phyloP scores from a whole-genome alignment of 2,888 invertebrate species.

The Polietes domitor region DNA sequence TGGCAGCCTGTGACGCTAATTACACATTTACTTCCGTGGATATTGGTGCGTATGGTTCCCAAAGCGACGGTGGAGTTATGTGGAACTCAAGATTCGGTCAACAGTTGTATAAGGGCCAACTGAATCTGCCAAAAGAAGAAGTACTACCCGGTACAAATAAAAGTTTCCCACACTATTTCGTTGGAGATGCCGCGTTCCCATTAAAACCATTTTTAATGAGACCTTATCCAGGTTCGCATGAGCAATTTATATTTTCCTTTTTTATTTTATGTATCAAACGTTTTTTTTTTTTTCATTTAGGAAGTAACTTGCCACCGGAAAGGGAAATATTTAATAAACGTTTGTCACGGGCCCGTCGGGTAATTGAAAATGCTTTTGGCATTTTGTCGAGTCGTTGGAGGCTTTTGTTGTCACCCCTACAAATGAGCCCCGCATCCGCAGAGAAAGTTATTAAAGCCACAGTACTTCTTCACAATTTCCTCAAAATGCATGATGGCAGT shows the following conservation, averaged over 20 bases:
- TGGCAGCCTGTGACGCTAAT: constrained; percentile 45
- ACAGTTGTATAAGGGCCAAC: neutral
- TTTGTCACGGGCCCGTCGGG: neutral
- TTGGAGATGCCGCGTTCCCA: constrained; percentile 26
- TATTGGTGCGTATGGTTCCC: neutral
- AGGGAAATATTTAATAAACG: constrained; percentile 18
- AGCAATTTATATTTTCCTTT: neutral
- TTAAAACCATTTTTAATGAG: constrained; percentile 1
- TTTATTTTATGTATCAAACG: no score
- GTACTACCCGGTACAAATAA: neutral
- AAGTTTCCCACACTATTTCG: neutral
- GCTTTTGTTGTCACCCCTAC: no score
- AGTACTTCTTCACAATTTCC: no score
- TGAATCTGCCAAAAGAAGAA: neutral
- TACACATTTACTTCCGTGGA: constrained; percentile 36
- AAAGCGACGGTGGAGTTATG: neutral
- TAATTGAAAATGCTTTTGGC: neutral
- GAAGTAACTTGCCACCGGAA: neutral
- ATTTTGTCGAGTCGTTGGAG: no score
- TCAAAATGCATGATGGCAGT: no score
- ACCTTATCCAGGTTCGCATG: neutral
- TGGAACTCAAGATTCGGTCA: neutral
- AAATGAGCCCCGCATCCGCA: no score
- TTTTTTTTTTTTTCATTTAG: no score
- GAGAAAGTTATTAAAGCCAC: no score